Evolutionary conservation across 2,888 invertebrate species (phyloP).

Genomic region (Tetheella fluctuosa): DNA sequence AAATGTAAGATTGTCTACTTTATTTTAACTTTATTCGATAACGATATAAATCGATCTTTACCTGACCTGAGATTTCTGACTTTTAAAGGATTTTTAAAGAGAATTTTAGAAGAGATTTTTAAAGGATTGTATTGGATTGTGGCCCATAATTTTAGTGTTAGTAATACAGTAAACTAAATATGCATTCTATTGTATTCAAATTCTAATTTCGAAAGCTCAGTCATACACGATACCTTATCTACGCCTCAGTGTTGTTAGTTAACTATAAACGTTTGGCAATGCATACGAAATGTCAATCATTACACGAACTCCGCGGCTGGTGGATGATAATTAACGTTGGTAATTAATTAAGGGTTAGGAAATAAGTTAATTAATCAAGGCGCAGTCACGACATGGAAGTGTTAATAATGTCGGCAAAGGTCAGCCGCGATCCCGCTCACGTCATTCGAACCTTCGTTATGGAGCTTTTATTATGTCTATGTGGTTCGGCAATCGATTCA

Average conservation of each 20-base stretch:
- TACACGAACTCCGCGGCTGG: constrained; percentile 42
- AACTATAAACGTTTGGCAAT: constrained; percentile 27
- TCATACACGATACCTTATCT: background rate
- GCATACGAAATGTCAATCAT: constrained; percentile 33
- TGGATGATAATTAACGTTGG: constrained; percentile 54
- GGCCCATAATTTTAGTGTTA: too few species aligned
- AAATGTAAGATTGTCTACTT: constrained; percentile 32
- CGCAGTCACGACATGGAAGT: constrained; percentile 57
- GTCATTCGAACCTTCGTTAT: constrained; percentile 24
- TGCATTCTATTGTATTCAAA: background rate
- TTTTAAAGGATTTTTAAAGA: too few species aligned
- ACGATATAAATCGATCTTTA: background rate
- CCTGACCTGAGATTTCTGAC: too few species aligned
- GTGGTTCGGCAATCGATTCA: constrained; percentile 23
- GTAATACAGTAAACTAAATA: background rate
- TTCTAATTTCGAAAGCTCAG: background rate
- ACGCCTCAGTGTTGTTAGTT: background rate
- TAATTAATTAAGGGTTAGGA: constrained; percentile 66
- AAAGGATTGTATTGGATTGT: background rate
- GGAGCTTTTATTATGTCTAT: constrained; percentile 28
- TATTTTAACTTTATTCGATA: background rate
- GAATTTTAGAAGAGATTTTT: background rate
- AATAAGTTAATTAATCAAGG: constrained; percentile 59
- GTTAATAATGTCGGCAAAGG: constrained; percentile 56
- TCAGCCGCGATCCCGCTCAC: constrained; percentile 51